Conservation (phyloP, 2,113 vertebrate genomes). For the Himantopus leucocephalus region DNA sequence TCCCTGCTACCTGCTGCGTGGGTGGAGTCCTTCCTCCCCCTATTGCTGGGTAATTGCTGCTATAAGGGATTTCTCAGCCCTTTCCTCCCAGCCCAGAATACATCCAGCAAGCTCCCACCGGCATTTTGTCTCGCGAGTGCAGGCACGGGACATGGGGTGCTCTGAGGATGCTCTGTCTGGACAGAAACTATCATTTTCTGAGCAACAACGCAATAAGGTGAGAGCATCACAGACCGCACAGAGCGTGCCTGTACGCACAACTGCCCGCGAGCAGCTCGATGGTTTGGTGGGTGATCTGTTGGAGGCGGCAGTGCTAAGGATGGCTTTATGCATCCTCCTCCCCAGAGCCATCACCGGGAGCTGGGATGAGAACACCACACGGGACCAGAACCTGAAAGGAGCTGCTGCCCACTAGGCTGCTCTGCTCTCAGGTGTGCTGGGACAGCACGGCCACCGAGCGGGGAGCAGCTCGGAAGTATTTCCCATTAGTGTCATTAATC, state of each 20-base stretch:
- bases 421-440: neutral
- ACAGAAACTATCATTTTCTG: neutral
- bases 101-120: neutral
- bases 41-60: neutral
- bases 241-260: neutral
- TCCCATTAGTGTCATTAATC: neutral
- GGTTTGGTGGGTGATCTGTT: neutral
- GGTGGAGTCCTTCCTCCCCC: neutral
- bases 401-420: neutral
- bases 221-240: neutral
- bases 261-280: neutral
- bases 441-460: accelerated
- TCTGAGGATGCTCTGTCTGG: neutral
- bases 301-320: neutral
- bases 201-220: neutral
- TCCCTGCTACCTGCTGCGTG: neutral
- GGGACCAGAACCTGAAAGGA: neutral
- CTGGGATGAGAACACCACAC: neutral
- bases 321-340: neutral
- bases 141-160: accelerated
- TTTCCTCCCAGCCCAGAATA: neutral
- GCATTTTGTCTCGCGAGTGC: accelerated
- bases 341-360: neutral
- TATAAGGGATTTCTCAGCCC: neutral
- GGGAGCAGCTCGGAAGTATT: neutral